A percentile compares a stretch with the other conserved stretches of the same genome.
These are phyloP conservation scores for Cryptoblepharus egeriae DNA, from an alignment of 2,797 vertebrate species.

Conservation along the genomic window DNA sequence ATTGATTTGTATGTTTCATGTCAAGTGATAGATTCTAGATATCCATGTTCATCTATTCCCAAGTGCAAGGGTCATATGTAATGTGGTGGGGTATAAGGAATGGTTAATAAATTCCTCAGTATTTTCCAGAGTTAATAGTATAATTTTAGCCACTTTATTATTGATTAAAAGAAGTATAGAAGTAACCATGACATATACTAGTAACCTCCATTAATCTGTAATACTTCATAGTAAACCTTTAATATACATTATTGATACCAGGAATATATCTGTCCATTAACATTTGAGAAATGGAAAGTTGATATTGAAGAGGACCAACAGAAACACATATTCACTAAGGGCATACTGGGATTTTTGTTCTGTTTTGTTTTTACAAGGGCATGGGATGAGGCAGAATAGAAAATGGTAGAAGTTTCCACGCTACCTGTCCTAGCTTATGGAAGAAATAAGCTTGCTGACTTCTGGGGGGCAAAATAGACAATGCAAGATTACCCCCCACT, in stretches of 20 bases:
- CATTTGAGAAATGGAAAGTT: background rate
- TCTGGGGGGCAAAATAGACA: background rate
- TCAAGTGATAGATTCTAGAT: background rate
- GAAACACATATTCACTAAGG: background rate
- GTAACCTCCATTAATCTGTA: background rate
- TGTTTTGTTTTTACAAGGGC: no score
- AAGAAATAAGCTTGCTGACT: background rate
- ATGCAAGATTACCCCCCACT: background rate
- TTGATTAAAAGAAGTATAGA: background rate
- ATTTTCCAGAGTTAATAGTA: background rate
- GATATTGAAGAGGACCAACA: background rate
- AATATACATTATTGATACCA: background rate
- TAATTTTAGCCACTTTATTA: background rate
- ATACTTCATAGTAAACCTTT: background rate
- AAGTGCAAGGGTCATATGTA: background rate
- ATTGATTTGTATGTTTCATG: background rate
- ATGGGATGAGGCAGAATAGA: background rate
- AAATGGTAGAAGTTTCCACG: background rate
- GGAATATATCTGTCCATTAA: background rate
- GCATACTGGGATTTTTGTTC: background rate
- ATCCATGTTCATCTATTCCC: background rate
- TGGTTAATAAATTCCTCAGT: background rate
- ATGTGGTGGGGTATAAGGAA: no score
- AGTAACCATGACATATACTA: background rate
- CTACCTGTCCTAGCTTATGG: background rate